Evolutionary conservation across 2,113 vertebrate genomes (phyloP).

Genomic region (Cryptotis parvus): DNA sequence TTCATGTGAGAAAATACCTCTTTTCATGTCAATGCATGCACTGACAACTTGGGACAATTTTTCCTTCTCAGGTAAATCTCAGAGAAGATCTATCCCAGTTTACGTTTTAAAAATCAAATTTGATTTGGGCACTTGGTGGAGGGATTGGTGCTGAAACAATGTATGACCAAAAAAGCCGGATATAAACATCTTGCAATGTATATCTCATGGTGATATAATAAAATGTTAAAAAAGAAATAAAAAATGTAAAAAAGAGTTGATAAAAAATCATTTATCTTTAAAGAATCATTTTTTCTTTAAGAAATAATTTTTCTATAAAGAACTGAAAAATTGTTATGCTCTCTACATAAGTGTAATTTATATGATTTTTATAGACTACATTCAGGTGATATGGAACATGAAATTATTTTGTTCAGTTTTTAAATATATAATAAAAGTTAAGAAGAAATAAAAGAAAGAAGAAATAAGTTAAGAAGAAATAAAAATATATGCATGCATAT

Average conservation of each 20-base stretch:
- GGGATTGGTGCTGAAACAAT: too few species aligned
- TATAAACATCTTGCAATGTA: too few species aligned
- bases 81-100: background rate
- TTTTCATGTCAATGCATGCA: background rate
- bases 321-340: background rate
- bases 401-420: background rate
- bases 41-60: background rate
- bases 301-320: background rate
- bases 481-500: background rate
- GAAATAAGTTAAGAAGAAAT: too few species aligned
- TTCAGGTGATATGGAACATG: background rate
- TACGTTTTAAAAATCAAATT: constrained; percentile 26
- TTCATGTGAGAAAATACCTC: background rate
- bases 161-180: too few species aligned
- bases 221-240: too few species aligned
- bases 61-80: background rate
- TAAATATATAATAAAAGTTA: constrained; percentile 42
- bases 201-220: too few species aligned
- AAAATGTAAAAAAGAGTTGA: too few species aligned
- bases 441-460: too few species aligned
- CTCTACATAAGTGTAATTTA: background rate
- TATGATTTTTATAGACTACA: background rate
- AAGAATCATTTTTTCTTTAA: too few species aligned
- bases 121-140: too few species aligned
- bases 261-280: too few species aligned